A percentile compares a stretch with the other conserved stretches of the same genome.
These are phyloP conservation scores for Phrynocephalus versicolor DNA, from an alignment of 2,113 vertebrate species.

Conservation along the genomic window DNA sequence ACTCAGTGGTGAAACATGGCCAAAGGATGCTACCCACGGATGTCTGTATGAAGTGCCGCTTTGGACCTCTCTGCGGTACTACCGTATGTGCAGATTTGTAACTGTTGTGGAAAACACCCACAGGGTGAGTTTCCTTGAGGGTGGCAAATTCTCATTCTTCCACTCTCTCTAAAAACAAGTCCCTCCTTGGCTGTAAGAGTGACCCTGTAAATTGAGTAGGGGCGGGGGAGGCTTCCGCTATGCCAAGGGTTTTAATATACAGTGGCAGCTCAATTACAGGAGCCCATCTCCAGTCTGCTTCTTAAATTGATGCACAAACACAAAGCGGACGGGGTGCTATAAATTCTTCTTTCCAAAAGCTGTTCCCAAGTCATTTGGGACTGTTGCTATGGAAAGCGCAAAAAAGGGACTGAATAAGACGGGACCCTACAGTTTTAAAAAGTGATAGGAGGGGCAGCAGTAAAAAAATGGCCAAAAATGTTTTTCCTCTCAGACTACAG, in stretches of 20 bases:
- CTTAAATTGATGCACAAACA: slow-evolving; percentile 1
- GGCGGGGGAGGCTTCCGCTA: neutral
- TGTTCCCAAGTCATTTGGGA: neutral
- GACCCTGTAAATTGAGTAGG: too few relatives aligned
- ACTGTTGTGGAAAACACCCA: neutral
- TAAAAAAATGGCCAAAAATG: too few relatives aligned
- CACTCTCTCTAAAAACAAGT: too few relatives aligned
- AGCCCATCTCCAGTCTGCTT: neutral
- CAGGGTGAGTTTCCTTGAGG: neutral
- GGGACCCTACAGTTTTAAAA: neutral
- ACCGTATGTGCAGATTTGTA: neutral
- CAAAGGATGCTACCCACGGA: neutral
- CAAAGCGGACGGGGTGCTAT: slow-evolving; percentile 3
- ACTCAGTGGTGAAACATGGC: neutral
- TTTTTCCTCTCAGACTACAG: neutral
- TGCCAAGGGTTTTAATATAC: slow-evolving; percentile 2
- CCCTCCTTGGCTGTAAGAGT: neutral
- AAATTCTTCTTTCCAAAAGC: slow-evolving; percentile 8
- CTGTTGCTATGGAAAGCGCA: neutral
- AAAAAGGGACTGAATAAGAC: slow-evolving; percentile 7
- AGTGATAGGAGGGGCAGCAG: neutral
- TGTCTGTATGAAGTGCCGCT: neutral
- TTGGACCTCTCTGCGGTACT: neutral
- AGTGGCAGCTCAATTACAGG: slow-evolving; percentile 1
- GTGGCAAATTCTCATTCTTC: neutral